A percentile compares a stretch with the other conserved stretches of the same genome.
Conservation (phyloP, 2,888 invertebrate genomes). For the Microplitis manilae region DNA sequence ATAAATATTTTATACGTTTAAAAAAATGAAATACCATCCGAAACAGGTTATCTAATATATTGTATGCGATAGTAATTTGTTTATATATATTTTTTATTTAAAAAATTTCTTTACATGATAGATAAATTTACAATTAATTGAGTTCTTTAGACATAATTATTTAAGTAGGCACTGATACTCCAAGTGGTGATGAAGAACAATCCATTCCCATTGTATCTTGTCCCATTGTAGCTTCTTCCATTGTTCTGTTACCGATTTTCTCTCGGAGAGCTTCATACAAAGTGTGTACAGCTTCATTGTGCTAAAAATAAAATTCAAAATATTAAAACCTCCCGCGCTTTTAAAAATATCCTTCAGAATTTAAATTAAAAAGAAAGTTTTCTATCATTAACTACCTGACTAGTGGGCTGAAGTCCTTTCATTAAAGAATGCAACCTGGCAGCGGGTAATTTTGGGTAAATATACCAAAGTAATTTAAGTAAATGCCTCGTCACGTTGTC, state of each 20-base stretch:
- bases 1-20: neutral
- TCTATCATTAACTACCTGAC: conserved; percentile 66
- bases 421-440: conserved; percentile 85
- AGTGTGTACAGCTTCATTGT: conserved; percentile 88
- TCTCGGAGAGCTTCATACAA: conserved; percentile 85
- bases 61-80: neutral
- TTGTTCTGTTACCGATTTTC: conserved; percentile 77
- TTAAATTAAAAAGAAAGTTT: neutral
- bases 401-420: conserved; percentile 81
- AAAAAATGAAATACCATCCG: neutral
- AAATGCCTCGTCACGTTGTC: conserved; percentile 95
- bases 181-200: conserved; percentile 86
- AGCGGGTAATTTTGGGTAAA: conserved; percentile 87
- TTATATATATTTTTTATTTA: conserved; percentile 11
- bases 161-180: conserved; percentile 78
- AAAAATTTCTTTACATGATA: neutral
- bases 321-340: too few relatives aligned
- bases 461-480: conserved; percentile 91
- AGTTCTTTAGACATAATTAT: neutral
- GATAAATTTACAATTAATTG: neutral
- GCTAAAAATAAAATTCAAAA: conserved; percentile 72
- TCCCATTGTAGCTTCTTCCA: conserved; percentile 74
- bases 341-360: too few relatives aligned
- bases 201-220: conserved; percentile 80
- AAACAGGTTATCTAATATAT: neutral